phyloP scores from a whole-genome alignment of 2,113 vertebrate species.

The Dolichallabes microphthalmus region DNA sequence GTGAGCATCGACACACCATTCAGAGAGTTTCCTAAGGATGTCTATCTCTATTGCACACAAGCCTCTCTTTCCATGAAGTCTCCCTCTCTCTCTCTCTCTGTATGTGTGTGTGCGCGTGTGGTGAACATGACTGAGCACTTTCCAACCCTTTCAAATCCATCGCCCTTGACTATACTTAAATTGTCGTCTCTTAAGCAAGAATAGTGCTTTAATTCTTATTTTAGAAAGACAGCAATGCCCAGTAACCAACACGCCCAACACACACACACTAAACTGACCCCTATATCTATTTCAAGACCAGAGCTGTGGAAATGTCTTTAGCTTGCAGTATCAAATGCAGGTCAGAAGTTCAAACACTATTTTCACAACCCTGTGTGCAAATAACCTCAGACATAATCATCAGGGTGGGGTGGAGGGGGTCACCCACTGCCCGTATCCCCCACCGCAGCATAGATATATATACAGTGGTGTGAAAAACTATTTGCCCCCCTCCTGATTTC shows the following conservation, averaged over 20 bases:
- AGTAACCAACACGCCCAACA: neutral
- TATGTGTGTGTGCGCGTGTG: no score
- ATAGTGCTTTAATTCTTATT: neutral
- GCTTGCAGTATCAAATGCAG: slow-evolving; percentile 20
- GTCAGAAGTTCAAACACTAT: slow-evolving; percentile 6
- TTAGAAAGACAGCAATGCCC: neutral
- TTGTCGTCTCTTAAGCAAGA: neutral
- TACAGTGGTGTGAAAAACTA: no score
- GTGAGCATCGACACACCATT: neutral
- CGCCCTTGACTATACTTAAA: neutral
- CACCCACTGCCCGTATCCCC: neutral
- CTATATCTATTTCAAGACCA: slow-evolving; percentile 40
- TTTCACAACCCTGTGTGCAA: neutral
- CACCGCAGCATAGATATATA: no score
- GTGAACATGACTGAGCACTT: neutral
- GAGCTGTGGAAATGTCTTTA: slow-evolving; percentile 38
- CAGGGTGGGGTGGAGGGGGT: neutral
- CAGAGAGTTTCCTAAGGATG: slow-evolving; percentile 31
- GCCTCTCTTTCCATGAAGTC: slow-evolving; percentile 15
- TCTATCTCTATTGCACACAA: neutral
- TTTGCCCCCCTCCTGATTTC: no score
- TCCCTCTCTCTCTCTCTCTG: no score
- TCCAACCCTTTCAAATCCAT: neutral
- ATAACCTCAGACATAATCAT: neutral
- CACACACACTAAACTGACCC: slow-evolving; percentile 23